These are phyloP conservation scores for Donacobius atricapilla DNA, from an alignment of 2,113 vertebrate genomes.

Conservation along the genomic window DNA sequence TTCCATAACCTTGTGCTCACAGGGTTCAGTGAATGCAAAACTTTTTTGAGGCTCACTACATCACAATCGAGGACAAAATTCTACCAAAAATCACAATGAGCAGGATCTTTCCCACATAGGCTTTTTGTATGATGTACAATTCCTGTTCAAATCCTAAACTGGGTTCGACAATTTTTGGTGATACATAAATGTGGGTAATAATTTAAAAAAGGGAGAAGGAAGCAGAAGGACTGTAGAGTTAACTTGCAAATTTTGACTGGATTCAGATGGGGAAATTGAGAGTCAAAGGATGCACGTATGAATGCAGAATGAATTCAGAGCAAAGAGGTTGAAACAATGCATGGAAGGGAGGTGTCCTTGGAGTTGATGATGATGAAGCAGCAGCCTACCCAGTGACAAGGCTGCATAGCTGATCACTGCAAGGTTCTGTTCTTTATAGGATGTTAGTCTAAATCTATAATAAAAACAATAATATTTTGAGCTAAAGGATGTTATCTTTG, in stretches of 20 bases:
- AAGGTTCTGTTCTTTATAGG: neutral
- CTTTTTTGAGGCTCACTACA: neutral
- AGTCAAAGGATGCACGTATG: neutral
- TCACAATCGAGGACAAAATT: neutral
- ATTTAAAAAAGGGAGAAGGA: neutral
- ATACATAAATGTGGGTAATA: neutral
- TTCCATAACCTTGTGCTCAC: neutral
- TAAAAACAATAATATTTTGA: neutral
- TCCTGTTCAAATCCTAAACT: neutral
- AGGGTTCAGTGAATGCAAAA: neutral
- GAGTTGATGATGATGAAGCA: neutral
- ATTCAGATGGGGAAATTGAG: neutral
- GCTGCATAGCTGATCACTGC: neutral
- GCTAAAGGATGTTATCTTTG: neutral
- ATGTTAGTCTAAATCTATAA: neutral
- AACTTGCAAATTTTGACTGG: neutral
- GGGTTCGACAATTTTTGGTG: neutral
- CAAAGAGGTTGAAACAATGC: neutral
- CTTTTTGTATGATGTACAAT: neutral
- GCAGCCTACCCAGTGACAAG: neutral
- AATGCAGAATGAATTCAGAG: neutral
- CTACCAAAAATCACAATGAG: neutral
- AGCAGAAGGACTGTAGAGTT: neutral
- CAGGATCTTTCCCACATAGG: neutral
- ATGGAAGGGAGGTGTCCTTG: neutral